Percentiles rank a stretch among this genome's conserved stretches.
phyloP scores from a whole-genome alignment of 2,797 vertebrate species.

The Sebastes variabilis region DNA sequence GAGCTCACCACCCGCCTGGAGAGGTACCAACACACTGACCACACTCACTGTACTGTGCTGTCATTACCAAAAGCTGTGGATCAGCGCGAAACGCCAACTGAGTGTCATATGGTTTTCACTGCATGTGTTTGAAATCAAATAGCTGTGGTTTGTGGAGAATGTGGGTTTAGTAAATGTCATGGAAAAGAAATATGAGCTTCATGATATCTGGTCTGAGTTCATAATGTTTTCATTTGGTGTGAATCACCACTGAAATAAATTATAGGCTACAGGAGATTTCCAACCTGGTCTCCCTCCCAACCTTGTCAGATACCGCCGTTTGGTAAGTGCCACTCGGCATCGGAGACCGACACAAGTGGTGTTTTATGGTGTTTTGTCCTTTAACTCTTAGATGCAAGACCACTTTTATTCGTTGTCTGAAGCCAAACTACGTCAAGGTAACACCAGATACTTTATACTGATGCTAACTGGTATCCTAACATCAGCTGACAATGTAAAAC shows the following conservation, averaged over 20 bases:
- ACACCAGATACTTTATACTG: neutral
- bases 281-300: too few relatives aligned
- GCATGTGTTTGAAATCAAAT: constrained; percentile 1
- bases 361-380: neutral
- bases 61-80: neutral
- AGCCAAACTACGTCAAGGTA: constrained; percentile 91
- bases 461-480: neutral
- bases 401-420: constrained; percentile 90
- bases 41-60: neutral
- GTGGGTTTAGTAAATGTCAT: neutral
- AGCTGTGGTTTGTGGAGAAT: neutral
- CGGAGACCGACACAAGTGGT: too few relatives aligned
- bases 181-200: neutral
- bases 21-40: constrained; percentile 76
- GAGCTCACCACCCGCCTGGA: constrained; percentile 87
- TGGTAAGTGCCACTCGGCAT: too few relatives aligned
- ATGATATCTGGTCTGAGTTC: neutral
- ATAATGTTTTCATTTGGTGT: neutral
- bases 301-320: too few relatives aligned
- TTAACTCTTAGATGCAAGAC: constrained; percentile 83
- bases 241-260: neutral
- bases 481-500: neutral
- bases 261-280: neutral
- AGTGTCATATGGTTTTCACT: neutral
- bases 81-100: neutral